Percentiles rank a stretch among this genome's conserved stretches.
Conservation (phyloP, 92 coral and sea anemone species). For the Micromussa lordhowensis region DNA sequence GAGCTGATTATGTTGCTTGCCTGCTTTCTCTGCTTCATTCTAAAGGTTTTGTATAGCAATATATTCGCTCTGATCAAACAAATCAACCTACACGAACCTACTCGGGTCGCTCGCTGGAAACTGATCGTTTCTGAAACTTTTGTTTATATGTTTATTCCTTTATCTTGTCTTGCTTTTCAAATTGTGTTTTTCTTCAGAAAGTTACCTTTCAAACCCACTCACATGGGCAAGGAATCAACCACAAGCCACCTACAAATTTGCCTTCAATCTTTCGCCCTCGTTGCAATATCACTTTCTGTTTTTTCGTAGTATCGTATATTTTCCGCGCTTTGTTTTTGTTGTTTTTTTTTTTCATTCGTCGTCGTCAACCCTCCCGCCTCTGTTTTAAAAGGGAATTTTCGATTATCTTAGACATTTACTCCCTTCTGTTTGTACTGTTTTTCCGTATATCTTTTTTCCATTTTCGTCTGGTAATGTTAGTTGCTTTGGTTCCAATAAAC, state of each 20-base stretch:
- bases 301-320: background rate
- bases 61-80: background rate
- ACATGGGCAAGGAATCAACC: background rate
- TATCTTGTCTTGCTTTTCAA: background rate
- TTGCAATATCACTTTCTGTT: slow-evolving; percentile 5
- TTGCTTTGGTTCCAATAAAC: background rate
- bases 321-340: background rate
- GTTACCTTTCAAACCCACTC: background rate
- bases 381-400: background rate
- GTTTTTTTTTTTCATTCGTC: too few relatives aligned
- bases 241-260: background rate
- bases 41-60: background rate
- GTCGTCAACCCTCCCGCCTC: background rate
- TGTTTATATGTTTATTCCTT: background rate
- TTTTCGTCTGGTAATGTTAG: background rate
- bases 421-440: background rate
- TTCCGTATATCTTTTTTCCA: background rate
- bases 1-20: background rate
- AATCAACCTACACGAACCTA: background rate
- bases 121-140: background rate
- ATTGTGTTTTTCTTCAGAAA: background rate
- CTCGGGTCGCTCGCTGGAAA: background rate
- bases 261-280: background rate
- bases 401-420: background rate
- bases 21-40: background rate